A percentile compares a stretch with the other conserved stretches of the same genome.
Evolutionary conservation across 2,797 vertebrate genomes (phyloP).

Genomic region (Todus mexicanus): DNA sequence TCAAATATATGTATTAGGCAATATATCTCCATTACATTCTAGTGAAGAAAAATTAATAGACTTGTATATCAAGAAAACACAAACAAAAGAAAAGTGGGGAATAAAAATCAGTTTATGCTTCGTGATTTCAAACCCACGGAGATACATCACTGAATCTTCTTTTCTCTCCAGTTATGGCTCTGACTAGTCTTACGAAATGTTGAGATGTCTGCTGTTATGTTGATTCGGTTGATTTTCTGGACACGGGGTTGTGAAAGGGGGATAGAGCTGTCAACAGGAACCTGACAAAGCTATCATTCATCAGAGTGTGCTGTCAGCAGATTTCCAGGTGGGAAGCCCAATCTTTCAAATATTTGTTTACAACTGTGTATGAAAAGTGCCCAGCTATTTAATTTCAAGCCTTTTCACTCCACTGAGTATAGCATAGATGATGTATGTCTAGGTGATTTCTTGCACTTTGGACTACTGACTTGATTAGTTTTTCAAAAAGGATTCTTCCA

Average conservation of each 20-base stretch:
- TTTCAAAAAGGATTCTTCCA: neutral
- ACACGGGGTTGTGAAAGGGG: neutral
- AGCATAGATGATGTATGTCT: neutral
- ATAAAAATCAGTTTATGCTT: neutral
- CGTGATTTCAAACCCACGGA: neutral
- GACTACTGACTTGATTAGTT: neutral
- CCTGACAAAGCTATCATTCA: slow-evolving; percentile 30
- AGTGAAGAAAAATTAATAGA: neutral
- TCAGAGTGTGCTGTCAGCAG: neutral
- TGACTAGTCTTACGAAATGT: neutral
- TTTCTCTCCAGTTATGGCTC: neutral
- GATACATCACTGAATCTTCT: neutral
- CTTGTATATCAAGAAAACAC: neutral
- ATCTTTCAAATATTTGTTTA: slow-evolving; percentile 20
- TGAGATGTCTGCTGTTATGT: neutral
- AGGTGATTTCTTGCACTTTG: neutral
- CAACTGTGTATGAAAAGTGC: neutral
- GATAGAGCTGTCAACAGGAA: slow-evolving; percentile 16
- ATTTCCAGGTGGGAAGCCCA: slow-evolving; percentile 18
- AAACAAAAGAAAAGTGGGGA: neutral
- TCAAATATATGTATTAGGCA: neutral
- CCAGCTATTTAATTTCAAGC: neutral
- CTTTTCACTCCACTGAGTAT: neutral
- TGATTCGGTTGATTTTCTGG: slow-evolving; percentile 20
- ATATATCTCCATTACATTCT: neutral